phyloP scores from a whole-genome alignment of 2,113 vertebrate species.

The Malaclemys terrapin region DNA sequence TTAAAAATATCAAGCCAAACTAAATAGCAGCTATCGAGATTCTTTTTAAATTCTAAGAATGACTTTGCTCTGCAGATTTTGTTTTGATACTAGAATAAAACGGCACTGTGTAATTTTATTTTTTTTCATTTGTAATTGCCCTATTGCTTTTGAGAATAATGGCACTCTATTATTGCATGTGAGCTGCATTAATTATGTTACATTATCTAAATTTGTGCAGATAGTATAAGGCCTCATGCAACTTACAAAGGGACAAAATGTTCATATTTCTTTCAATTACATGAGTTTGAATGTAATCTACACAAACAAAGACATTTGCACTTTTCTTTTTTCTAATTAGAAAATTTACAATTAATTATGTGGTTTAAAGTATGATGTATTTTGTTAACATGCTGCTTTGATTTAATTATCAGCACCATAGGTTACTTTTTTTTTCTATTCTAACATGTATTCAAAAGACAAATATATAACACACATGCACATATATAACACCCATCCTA shows the following conservation, averaged over 20 bases:
- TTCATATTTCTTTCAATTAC: constrained; percentile 69
- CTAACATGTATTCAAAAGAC: neutral
- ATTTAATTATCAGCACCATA: constrained; percentile 29
- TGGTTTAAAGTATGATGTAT: constrained; percentile 30
- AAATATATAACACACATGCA: neutral
- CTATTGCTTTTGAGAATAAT: constrained; percentile 77
- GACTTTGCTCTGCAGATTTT: constrained; percentile 42
- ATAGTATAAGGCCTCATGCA: constrained; percentile 46
- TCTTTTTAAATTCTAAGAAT: constrained; percentile 27
- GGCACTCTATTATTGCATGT: constrained; percentile 62
- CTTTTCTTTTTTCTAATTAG: constrained; percentile 49
- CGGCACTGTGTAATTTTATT: constrained; percentile 54
- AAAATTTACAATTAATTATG: constrained; percentile 50
- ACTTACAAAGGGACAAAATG: constrained; percentile 51
- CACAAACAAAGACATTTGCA: constrained; percentile 46
- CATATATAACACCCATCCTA: neutral
- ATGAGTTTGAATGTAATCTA: constrained; percentile 59
- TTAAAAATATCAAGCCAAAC: constrained; percentile 8
- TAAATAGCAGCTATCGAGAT: constrained; percentile 46
- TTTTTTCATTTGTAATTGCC: constrained; percentile 74
- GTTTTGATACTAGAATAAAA: constrained; percentile 56
- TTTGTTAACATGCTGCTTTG: constrained; percentile 12
- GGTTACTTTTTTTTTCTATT: constrained; percentile 2
- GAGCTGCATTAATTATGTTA: constrained; percentile 69
- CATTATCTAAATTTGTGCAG: constrained; percentile 72